A percentile compares a stretch with the other conserved stretches of the same genome.
These are phyloP conservation scores for Melanophora roralis DNA, from an alignment of 2,888 invertebrate genomes.

Conservation along the genomic window DNA sequence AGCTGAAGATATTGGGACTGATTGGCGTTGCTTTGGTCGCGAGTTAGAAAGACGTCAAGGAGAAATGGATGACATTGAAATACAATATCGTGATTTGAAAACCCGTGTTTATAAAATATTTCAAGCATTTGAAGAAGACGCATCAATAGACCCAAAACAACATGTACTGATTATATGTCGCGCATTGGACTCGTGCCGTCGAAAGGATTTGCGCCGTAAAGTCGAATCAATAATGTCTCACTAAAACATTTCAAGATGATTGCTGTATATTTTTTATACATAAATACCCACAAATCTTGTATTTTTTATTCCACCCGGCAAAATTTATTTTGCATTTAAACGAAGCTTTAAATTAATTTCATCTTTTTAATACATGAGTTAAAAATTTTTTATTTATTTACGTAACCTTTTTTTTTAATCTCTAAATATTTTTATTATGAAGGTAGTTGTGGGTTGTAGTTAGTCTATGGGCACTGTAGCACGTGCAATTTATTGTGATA, in stretches of 20 bases:
- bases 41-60: constrained; percentile 71
- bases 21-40: constrained; percentile 74
- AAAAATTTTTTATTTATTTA: no score
- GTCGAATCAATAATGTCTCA: constrained; percentile 68
- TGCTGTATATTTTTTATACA: neutral
- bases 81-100: constrained; percentile 67
- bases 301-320: no score
- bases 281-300: no score
- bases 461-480: no score
- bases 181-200: constrained; percentile 68
- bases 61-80: constrained; percentile 71
- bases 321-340: no score
- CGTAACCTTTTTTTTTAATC: no score
- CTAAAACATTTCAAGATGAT: constrained; percentile 24
- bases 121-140: constrained; percentile 72
- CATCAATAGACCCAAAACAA: constrained; percentile 65
- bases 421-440: no score
- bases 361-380: no score
- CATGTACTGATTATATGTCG: constrained; percentile 65
- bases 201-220: constrained; percentile 69
- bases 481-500: no score
- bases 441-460: no score
- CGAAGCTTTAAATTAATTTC: no score
- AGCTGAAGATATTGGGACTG: constrained; percentile 71
- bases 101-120: constrained; percentile 71